Percentiles rank a stretch among this genome's conserved stretches.
phyloP scores from a whole-genome alignment of 2,113 vertebrate genomes.

The Grammomys surdaster region DNA sequence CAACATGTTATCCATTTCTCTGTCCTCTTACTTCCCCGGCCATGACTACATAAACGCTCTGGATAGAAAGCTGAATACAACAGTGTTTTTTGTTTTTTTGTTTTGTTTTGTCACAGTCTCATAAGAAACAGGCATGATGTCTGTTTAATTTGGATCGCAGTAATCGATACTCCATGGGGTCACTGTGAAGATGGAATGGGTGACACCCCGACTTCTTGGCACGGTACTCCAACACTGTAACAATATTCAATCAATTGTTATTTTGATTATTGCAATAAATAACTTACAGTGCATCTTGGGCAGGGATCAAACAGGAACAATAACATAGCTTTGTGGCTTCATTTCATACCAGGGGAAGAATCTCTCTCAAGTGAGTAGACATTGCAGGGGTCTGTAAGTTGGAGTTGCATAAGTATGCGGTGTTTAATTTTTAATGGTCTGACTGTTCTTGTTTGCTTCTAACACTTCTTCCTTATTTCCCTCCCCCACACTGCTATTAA shows the following conservation, averaged over 20 bases:
- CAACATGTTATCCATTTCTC: background rate
- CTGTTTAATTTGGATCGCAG: background rate
- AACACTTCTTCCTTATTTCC: background rate
- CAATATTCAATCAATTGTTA: background rate
- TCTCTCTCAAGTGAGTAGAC: background rate
- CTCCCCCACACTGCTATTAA: background rate
- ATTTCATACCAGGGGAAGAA: accelerated
- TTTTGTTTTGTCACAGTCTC: background rate
- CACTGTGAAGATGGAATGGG: background rate
- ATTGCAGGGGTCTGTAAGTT: background rate
- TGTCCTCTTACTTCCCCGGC: background rate
- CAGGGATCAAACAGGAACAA: background rate
- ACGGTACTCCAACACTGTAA: background rate
- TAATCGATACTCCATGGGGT: too few relatives aligned
- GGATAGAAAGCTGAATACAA: background rate
- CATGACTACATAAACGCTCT: too few relatives aligned
- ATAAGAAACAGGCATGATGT: background rate
- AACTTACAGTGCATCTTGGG: background rate
- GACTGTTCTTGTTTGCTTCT: background rate
- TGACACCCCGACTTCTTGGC: background rate
- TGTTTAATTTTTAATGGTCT: background rate
- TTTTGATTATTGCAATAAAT: background rate
- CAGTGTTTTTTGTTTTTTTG: background rate
- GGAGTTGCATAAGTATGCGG: background rate
- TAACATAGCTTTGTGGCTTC: background rate